Evolutionary conservation across 2,113 vertebrate species (phyloP).

Genomic region (Macroglossus sobrinus): DNA sequence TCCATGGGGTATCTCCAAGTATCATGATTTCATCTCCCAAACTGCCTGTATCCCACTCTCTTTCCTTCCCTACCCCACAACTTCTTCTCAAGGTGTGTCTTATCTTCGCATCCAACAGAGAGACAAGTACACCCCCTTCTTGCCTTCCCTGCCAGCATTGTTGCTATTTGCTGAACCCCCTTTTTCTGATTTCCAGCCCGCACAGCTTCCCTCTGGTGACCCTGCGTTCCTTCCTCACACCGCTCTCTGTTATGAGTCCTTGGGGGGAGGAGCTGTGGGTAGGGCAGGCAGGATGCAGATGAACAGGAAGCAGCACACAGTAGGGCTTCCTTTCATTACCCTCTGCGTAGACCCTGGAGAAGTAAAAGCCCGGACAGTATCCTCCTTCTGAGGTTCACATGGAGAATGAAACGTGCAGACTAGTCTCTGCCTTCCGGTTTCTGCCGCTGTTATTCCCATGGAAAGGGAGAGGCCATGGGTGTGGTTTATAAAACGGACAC

Average conservation of each 20-base stretch:
- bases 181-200: neutral
- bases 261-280: neutral
- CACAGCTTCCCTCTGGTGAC: neutral
- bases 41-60: fast-evolving
- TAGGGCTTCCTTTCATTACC: neutral
- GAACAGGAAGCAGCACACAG: neutral
- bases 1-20: neutral
- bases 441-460: neutral
- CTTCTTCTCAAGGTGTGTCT: neutral
- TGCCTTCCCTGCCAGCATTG: neutral
- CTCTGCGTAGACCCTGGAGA: neutral
- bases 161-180: neutral
- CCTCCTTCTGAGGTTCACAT: neutral
- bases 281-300: too few species aligned
- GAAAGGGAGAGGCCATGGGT: neutral
- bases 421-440: too few species aligned
- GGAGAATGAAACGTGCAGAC: neutral
- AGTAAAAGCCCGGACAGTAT: neutral
- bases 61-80: too few species aligned
- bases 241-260: neutral
- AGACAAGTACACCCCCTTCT: neutral
- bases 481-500: neutral
- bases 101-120: neutral
- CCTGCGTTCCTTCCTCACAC: too few species aligned
- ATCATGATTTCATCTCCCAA: neutral